Evolutionary conservation across 1,140 invertebrate species (phyloP), one percentile per base, ranked within the genome.

Genomic region (Drosophila sucinea): DNA sequence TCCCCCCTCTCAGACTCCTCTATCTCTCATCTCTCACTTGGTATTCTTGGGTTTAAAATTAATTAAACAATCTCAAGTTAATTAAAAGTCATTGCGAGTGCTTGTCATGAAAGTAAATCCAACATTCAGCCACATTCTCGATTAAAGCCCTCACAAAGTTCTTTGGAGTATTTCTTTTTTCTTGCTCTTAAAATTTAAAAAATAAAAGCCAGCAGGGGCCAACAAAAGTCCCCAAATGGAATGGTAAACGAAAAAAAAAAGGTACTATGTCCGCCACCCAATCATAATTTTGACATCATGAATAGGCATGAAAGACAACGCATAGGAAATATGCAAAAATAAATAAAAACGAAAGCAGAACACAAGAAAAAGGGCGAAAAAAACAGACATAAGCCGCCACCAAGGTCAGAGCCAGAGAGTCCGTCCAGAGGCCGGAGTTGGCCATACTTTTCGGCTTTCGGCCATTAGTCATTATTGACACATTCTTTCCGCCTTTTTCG

Each of bases 381-480:
- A 51, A 5, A 25, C 27, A 51, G 30, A 17, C 41, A 51, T 40
- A 47, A 65, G 67, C 57, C 30, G 35, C 11, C n/a, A 35, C 27
- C 23, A 77, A 63, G 54, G 58, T 71, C 65, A 73, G 72, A 56
- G 35, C 10, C 35, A 4, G 35, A 38, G 35, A 38, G 35, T 10
- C 51, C 41, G 29, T 17, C 17, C 17, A 60, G 67, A 73, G 64
- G 29, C 41, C 41, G 30, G 17, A 69, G 60, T 57, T 56, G 55
- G 62, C 47, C 40, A 40, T 51, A 40, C 58, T 66, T 64, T 73
- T 63, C 58, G 56, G 55, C 41, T 70, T 58, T 51, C 11, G 73
- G 73, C 84, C 84, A 89, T 89, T 89, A 89, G 84, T 89, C 84
- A 89, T 89, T 89, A 89, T 89, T 89, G 84, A 89, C 84, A 84